Evolutionary conservation across 2,113 vertebrate species (phyloP).

Genomic region (Pluvianellus socialis): DNA sequence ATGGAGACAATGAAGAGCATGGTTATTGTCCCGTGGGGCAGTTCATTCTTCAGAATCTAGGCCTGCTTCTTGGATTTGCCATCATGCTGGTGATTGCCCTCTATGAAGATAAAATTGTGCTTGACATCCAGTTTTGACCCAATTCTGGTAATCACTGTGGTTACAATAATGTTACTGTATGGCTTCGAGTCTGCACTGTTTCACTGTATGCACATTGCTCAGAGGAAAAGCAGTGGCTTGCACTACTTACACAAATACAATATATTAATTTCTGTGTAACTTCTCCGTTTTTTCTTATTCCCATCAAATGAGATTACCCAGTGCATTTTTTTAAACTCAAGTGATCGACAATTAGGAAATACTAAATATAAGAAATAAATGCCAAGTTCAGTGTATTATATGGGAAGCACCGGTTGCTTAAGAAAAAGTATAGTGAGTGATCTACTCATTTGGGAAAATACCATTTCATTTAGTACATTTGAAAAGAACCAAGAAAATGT

Average conservation of each 20-base stretch:
- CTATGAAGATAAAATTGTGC: slow-evolving; percentile 93
- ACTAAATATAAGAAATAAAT: not conserved
- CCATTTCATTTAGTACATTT: not conserved
- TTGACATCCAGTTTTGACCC: slow-evolving; percentile 90
- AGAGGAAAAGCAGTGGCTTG: slow-evolving; percentile 56
- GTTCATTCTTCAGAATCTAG: slow-evolving; percentile 93
- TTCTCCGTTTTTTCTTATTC: not conserved
- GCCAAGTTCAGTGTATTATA: not conserved
- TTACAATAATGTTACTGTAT: slow-evolving; percentile 31
- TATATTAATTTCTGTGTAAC: not conserved
- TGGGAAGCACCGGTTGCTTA: not conserved
- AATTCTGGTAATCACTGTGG: slow-evolving; percentile 47
- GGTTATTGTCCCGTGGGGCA: slow-evolving; percentile 91
- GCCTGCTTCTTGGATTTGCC: slow-evolving; percentile 90
- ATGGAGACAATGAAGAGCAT: slow-evolving; percentile 92
- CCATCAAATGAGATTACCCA: not conserved
- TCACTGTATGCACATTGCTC: slow-evolving; percentile 66
- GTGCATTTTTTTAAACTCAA: not conserved
- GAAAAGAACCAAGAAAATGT: not conserved
- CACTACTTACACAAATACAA: slow-evolving; percentile 53
- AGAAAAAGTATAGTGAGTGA: not conserved
- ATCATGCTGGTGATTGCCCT: slow-evolving; percentile 98
- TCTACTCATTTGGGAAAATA: not conserved
- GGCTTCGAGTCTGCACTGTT: slow-evolving; percentile 63
- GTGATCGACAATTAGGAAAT: not conserved